Conservation (phyloP, 2,888 invertebrate genomes). For the Nematopogon swammerdamellus region DNA sequence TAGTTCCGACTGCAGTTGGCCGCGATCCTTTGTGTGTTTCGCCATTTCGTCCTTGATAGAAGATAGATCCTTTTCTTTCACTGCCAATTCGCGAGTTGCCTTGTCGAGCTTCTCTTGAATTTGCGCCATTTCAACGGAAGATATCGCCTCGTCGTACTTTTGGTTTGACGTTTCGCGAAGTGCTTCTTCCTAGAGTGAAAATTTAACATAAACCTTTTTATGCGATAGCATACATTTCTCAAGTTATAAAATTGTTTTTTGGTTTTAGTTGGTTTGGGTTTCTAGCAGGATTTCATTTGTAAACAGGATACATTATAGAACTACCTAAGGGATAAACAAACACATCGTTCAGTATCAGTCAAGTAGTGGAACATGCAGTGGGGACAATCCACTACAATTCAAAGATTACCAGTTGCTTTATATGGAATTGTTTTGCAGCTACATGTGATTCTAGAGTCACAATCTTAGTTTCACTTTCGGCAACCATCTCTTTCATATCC, state of each 20-base stretch:
- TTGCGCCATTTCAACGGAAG: constrained; percentile 47
- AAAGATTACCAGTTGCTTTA: constrained; percentile 57
- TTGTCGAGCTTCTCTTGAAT: constrained; percentile 43
- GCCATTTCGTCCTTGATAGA: constrained; percentile 28
- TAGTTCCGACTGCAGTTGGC: constrained; percentile 36
- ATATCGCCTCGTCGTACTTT: constrained; percentile 44
- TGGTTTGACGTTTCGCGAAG: constrained; percentile 41
- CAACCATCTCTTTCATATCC: constrained; percentile 51
- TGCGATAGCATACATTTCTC: no score
- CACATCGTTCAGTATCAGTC: no score
- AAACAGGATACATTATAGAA: not conserved
- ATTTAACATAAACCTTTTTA: no score
- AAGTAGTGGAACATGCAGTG: constrained; percentile 17
- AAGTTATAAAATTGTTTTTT: no score
- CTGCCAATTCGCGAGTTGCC: constrained; percentile 27
- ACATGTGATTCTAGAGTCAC: constrained; percentile 57
- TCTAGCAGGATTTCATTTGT: no score
- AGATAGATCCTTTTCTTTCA: constrained; percentile 33
- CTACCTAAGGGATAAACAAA: no score
- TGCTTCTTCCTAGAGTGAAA: constrained; percentile 31
- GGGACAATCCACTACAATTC: constrained; percentile 12
- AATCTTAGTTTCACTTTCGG: constrained; percentile 57
- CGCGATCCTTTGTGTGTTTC: constrained; percentile 45
- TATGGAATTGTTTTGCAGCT: constrained; percentile 56
- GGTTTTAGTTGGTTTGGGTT: no score